Base-by-base conservation (phyloP, 2,797 vertebrate genomes). In the Miichthys miiuy region DNA sequence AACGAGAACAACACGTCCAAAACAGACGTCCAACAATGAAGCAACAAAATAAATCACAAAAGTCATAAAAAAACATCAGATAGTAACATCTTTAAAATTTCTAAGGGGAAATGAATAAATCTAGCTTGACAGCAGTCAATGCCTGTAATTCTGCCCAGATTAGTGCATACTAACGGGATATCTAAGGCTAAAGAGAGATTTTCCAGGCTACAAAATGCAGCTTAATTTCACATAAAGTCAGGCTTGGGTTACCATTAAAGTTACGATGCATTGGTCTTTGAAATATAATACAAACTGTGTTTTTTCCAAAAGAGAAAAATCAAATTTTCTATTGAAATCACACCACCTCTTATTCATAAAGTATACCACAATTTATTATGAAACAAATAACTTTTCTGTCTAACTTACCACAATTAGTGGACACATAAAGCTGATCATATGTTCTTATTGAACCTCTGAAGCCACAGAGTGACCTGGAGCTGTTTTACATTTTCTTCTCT, bases 401-500 rank as follows among this genome's bases (percentile, higher is more conserved):
- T 17, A 63, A 63, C 16, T 47, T 8, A 61, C 21, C 5, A 1
- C 27, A 68, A 27, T 80, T 52, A 80, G 14, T 51, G 57, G 50
- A 52, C 27, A 55, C 18, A 54, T 42, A 1, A 51, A 46, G 30
- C 27, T 27, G 62, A 72, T 72, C 1, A 13, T 47, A 18, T 76
- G 14, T 77, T 68, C 66, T 52, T 48, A 65, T 21, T 67, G 38
- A 73, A 21, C 47, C 23, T 55, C 27, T 71, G 1, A 72, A 68
- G 34, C 52, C 75, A 42, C 52, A 13, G 18, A 72, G n/a, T 7
- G 23, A 83, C 44, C 66, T 54, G 23, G 54, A 79, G 25, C 61
- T 69, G 47, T 47, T 81, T 69, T n/a, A 5, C 48, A 38, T 72
- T 51, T 61, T 68, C 46, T 57, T 48, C 38, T 81, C 50, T 78